Conservation (phyloP, 2,888 invertebrate species). For the Temnothorax unifasciatus region DNA sequence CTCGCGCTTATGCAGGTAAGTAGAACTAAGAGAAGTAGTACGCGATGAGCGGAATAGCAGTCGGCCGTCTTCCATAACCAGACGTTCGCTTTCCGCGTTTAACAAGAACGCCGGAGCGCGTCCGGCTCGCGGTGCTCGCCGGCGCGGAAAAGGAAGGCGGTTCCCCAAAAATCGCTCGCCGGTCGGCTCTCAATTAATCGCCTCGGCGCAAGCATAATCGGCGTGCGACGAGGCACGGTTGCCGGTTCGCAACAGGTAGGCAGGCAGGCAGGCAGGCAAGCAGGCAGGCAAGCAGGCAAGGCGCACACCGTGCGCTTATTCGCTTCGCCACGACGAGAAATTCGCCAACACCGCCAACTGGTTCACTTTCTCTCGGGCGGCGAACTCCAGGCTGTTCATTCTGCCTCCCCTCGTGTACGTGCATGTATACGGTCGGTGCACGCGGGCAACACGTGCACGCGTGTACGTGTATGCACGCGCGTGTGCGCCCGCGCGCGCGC, state of each 20-base stretch:
- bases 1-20: conserved; percentile 2
- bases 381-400: conserved; percentile 74
- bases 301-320: conserved; percentile 47
- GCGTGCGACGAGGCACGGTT: conserved; percentile 59
- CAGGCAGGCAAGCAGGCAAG: neutral
- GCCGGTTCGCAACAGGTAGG: conserved; percentile 73
- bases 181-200: conserved; percentile 65
- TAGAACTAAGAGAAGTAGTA: neutral
- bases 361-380: conserved; percentile 85
- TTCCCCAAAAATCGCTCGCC: conserved; percentile 68
- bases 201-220: conserved; percentile 47
- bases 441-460: neutral
- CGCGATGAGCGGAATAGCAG: conserved; percentile 13
- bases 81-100: conserved; percentile 36
- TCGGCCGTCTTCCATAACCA: neutral
- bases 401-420: conserved; percentile 63
- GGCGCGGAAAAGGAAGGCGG: conserved; percentile 64
- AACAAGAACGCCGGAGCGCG: neutral
- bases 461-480: conserved; percentile 16
- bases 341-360: conserved; percentile 84
- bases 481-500: conserved; percentile 32
- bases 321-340: conserved; percentile 74
- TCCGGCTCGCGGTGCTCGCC: conserved; percentile 37
- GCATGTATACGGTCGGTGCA: neutral
- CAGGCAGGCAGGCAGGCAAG: conserved; percentile 30